phyloP scores from a whole-genome alignment of 2,113 vertebrate genomes.

The Psilopsiagon aymara region DNA sequence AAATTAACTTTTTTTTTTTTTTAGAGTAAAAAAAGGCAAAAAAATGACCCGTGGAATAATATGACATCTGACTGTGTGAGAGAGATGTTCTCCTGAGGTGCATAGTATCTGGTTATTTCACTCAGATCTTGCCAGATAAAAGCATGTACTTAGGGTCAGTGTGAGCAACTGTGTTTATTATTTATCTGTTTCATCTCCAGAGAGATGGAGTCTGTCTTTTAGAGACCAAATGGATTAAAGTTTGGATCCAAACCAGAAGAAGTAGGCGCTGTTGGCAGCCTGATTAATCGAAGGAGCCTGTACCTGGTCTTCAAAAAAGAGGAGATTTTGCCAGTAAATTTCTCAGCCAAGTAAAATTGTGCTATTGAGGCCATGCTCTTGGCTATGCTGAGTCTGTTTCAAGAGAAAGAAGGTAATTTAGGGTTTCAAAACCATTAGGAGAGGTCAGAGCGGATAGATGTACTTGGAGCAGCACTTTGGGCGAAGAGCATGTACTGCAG shows the following conservation, averaged over 20 bases:
- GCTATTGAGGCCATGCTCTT: background rate
- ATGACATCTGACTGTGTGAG: background rate
- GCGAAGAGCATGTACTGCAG: background rate
- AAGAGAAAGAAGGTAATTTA: no score
- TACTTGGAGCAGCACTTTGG: background rate
- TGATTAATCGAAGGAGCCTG: background rate
- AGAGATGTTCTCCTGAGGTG: background rate
- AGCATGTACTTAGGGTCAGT: background rate
- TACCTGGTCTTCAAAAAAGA: background rate
- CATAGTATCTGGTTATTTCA: background rate
- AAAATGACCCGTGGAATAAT: background rate
- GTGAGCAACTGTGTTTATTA: background rate
- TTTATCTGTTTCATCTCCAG: background rate
- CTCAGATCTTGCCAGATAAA: background rate
- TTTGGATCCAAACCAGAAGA: background rate
- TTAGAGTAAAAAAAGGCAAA: background rate
- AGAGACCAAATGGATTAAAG: background rate
- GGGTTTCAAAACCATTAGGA: background rate
- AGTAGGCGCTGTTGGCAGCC: background rate
- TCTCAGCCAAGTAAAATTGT: background rate
- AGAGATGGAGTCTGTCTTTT: background rate
- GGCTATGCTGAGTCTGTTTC: background rate
- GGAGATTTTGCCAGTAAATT: background rate
- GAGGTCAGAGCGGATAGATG: background rate
- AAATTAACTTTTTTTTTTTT: background rate